Conservation (phyloP, 1,140 invertebrate genomes). For the Marisa cornuarietis region DNA sequence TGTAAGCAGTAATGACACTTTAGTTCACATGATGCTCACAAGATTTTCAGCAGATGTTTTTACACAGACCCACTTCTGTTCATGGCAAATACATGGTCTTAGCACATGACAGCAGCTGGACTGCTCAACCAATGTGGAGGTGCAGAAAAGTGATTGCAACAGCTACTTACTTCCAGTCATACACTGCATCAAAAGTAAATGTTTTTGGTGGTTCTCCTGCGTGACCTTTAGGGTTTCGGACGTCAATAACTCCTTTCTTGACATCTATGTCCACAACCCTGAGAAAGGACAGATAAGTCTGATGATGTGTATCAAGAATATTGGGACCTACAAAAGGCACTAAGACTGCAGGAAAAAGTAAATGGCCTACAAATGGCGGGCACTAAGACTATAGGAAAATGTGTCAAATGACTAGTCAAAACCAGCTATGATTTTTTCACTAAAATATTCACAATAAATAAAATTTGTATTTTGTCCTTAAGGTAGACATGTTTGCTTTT, state of each 20-base stretch:
- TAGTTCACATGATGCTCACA: no score
- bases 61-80: no score
- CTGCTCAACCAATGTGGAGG: not conserved
- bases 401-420: slow-evolving; percentile 8
- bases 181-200: slow-evolving; percentile 81
- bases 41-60: no score
- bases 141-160: not conserved
- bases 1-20: no score
- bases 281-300: slow-evolving; percentile 61
- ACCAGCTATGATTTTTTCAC: not conserved
- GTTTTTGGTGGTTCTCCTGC: slow-evolving; percentile 72
- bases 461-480: not conserved
- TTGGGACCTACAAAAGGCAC: no score
- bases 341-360: no score
- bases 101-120: not conserved
- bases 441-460: no score
- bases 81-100: no score
- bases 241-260: slow-evolving; percentile 69
- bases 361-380: no score
- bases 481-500: not conserved
- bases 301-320: no score
- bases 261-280: slow-evolving; percentile 80
- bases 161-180: slow-evolving; percentile 68
- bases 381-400: no score
- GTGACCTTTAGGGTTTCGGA: slow-evolving; percentile 69